These are phyloP conservation scores for Dolichomitus sp. DNA, from an alignment of 2,888 invertebrate species.

Conservation along the genomic window DNA sequence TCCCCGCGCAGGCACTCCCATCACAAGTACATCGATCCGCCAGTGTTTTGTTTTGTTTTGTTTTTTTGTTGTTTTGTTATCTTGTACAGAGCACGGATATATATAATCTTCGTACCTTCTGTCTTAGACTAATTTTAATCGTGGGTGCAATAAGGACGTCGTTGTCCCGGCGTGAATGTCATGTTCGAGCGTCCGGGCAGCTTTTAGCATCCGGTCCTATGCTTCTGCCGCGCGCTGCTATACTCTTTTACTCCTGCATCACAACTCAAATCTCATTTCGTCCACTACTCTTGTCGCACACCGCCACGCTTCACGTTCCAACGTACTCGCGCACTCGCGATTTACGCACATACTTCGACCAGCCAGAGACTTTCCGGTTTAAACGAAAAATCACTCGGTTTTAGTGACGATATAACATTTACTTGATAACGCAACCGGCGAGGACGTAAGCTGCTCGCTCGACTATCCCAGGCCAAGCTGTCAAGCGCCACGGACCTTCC, in stretches of 20 bases:
- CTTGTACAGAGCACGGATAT: not conserved
- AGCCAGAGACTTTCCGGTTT: slow-evolving; percentile 14
- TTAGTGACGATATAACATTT: not conserved
- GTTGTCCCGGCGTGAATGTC: slow-evolving; percentile 55
- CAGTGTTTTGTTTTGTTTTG: slow-evolving; percentile 61
- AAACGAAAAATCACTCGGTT: slow-evolving; percentile 14
- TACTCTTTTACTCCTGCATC: slow-evolving; percentile 53
- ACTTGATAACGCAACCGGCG: slow-evolving; percentile 26
- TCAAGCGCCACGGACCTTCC: slow-evolving; percentile 67
- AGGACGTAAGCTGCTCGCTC: slow-evolving; percentile 50
- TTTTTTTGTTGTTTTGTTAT: slow-evolving; percentile 11
- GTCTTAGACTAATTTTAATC: slow-evolving; percentile 11
- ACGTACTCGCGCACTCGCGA: slow-evolving; percentile 47
- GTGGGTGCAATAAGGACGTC: slow-evolving; percentile 30
- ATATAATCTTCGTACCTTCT: not conserved
- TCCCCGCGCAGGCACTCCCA: slow-evolving; percentile 85
- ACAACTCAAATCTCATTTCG: slow-evolving; percentile 44
- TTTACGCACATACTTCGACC: slow-evolving; percentile 59
- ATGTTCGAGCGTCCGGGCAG: slow-evolving; percentile 59
- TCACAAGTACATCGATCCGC: slow-evolving; percentile 81
- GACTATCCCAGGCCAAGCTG: slow-evolving; percentile 66
- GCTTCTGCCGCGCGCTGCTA: slow-evolving; percentile 19
- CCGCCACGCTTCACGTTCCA: slow-evolving; percentile 53
- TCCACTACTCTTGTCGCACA: slow-evolving; percentile 20
- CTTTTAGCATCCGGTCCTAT: slow-evolving; percentile 54